Base-by-base conservation (phyloP, 1,140 invertebrate species). In the Paracyclopina nana region DNA sequence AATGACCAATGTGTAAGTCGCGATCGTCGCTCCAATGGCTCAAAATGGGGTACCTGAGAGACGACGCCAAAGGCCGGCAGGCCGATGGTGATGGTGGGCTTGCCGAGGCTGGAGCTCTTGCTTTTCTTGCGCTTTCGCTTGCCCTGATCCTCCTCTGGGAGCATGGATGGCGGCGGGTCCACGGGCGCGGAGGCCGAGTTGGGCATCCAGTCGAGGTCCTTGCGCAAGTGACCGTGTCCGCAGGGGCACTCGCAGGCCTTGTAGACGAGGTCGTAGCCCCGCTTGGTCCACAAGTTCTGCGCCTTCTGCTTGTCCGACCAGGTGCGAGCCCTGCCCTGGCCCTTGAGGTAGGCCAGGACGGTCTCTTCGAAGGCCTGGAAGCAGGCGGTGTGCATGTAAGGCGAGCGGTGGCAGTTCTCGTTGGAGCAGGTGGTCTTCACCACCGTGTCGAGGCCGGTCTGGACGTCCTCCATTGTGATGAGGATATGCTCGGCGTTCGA, bases 221-320 rank as follows among this genome's bases (percentile, higher is more conserved):
- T 94, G 60, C 87, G 80, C 46, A 96, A 63, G 62, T 94, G 87
- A 1, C 90, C 90, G 5, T 84, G 71, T 0, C 81, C 82, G 66
- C 90, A 73, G 44, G 63, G 64, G 55, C 72, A 73, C 78, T 58
- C 80, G 74, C 70, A 88, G 77, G 57, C 80, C 76, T 72, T 87
- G 82, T 38, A 86, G 26, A 86, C 84, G 60, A 92, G 67, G 64
- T 96, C 88, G 68, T 92, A 94, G 11, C 87, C 88, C 65, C 91
- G 91, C 66, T 94, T 92, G 30, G 87, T 92, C 90, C 90, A 96
- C 50, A 96, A 67, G 62, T 95, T 91, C 66, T 94, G 87, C 55
- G 82, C 74, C 14, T 87, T 73, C 64, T 95, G 87, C 41, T 85
- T 73, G 62, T 94, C 87, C 22, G 83, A 87, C 88, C 88, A 94